Percentiles rank a stretch among this genome's conserved stretches.
Conservation (phyloP, 2,888 invertebrate genomes). For the Callyntrura sp. region DNA sequence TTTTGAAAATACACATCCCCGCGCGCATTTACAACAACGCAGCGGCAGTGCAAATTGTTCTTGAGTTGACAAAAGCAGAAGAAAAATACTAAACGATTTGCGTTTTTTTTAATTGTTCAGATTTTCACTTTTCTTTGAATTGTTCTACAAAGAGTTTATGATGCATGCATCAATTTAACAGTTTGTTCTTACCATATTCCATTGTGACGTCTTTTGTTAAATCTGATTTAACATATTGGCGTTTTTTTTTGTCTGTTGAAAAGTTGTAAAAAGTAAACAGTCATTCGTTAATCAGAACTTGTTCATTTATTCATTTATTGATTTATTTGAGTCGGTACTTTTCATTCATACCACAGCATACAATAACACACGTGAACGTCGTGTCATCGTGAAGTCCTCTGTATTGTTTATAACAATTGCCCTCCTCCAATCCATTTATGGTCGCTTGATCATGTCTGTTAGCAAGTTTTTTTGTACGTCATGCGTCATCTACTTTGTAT, state of each 20-base stretch:
- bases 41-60: not conserved
- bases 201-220: not conserved
- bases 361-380: not conserved
- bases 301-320: not conserved
- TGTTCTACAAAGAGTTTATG: too few relatives aligned
- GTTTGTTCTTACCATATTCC: too few relatives aligned
- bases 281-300: not conserved
- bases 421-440: constrained; percentile 50
- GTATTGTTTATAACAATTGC: constrained; percentile 47
- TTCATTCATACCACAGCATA: not conserved
- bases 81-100: not conserved
- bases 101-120: not conserved
- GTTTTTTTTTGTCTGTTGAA: not conserved
- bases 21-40: not conserved
- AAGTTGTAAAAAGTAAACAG: not conserved
- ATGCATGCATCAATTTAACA: too few relatives aligned
- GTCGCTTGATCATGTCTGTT: constrained; percentile 34
- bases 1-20: not conserved
- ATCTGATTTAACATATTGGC: not conserved
- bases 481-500: constrained; percentile 57
- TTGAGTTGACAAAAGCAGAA: not conserved
- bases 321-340: not conserved
- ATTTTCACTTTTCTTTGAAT: constrained; percentile 11
- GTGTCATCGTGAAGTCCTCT: not conserved
- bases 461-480: constrained; percentile 43